Evolutionary conservation across 2,888 invertebrate genomes (phyloP).

Genomic region (Andrena bicolor): DNA sequence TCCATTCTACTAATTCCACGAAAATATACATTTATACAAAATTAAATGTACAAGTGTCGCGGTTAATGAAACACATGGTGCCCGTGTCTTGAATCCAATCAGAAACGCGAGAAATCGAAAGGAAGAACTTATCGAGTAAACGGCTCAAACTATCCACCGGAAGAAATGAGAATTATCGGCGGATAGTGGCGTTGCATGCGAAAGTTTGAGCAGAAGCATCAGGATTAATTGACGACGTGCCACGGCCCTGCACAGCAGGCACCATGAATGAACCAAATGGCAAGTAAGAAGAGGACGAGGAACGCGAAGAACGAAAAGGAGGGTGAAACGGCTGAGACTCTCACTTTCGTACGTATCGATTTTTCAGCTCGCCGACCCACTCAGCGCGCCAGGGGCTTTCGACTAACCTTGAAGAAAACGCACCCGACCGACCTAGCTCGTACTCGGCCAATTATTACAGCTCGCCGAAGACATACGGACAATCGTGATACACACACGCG

Average conservation of each 20-base stretch:
- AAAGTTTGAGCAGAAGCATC: neutral
- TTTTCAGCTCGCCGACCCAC: slow-evolving; percentile 80
- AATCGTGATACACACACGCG: neutral
- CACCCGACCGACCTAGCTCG: slow-evolving; percentile 68
- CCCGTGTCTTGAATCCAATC: too few species aligned
- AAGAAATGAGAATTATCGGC: too few species aligned
- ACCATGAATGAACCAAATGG: slow-evolving; percentile 70
- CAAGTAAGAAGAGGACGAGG: slow-evolving; percentile 72
- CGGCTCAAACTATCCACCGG: too few species aligned
- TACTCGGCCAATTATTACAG: slow-evolving; percentile 52
- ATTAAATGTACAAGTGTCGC: too few species aligned
- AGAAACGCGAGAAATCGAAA: too few species aligned
- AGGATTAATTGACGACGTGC: slow-evolving; percentile 24
- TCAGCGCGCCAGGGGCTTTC: slow-evolving; percentile 71
- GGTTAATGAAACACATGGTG: too few species aligned
- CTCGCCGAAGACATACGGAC: slow-evolving; percentile 18
- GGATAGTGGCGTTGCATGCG: too few species aligned
- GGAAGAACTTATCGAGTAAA: too few species aligned
- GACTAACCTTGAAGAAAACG: slow-evolving; percentile 76
- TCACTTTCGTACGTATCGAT: slow-evolving; percentile 82
- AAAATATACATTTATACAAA: too few species aligned
- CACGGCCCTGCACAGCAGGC: slow-evolving; percentile 59
- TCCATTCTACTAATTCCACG: too few species aligned
- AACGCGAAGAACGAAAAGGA: slow-evolving; percentile 71
- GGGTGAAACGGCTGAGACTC: slow-evolving; percentile 73